These are phyloP conservation scores for Lepisosteus oculatus DNA, from an alignment of 2,113 vertebrate species.

Conservation along the genomic window DNA sequence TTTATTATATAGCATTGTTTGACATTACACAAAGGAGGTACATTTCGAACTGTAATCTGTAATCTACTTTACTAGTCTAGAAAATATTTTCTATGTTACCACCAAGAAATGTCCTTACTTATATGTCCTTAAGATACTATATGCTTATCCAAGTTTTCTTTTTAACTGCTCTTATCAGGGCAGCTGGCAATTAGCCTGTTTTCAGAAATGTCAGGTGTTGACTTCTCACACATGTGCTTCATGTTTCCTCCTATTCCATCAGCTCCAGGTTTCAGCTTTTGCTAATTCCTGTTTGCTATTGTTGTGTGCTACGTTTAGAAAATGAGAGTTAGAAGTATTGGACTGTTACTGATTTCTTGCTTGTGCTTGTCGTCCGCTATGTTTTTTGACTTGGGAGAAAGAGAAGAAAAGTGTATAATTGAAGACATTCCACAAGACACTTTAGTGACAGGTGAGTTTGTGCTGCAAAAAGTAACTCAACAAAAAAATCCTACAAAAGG, in stretches of 20 bases:
- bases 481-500: no score
- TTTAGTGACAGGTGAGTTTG: conserved; percentile 74
- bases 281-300: no score
- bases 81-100: no score
- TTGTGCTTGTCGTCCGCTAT: conserved; percentile 66
- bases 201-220: conserved; percentile 53
- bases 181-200: conserved; percentile 21
- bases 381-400: conserved; percentile 82
- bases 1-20: no score
- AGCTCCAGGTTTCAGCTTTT: no score
- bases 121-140: no score
- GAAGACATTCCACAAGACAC: conserved; percentile 82
- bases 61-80: no score
- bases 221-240: conserved; percentile 49
- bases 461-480: background rate
- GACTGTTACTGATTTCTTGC: conserved; percentile 46
- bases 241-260: no score
- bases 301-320: conserved; percentile 2
- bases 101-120: background rate
- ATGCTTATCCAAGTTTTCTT: background rate
- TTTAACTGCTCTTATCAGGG: conserved; percentile 3
- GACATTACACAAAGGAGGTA: no score
- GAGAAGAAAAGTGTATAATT: conserved; percentile 85
- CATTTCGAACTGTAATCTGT: no score
- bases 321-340: conserved; percentile 44